A percentile compares a stretch with the other conserved stretches of the same genome.
phyloP scores from a whole-genome alignment of 2,888 invertebrate species.

The Heterodera filipjevi region DNA sequence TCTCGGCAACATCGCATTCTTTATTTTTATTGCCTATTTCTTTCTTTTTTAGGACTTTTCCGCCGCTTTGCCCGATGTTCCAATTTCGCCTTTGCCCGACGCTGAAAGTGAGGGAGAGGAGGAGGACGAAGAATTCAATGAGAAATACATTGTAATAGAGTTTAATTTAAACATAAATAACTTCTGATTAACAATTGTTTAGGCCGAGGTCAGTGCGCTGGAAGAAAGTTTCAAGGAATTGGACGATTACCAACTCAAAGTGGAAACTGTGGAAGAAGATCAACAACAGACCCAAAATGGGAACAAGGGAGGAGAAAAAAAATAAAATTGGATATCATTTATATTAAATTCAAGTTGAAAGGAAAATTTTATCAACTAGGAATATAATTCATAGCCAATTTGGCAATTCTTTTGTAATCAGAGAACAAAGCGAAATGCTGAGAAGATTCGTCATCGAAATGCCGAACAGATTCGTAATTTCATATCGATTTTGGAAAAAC shows the following conservation, averaged over 20 bases:
- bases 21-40: background rate
- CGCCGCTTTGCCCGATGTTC: background rate
- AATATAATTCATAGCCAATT: no score
- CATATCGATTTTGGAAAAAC: no score
- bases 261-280: background rate
- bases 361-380: no score
- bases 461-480: no score
- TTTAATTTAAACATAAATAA: background rate
- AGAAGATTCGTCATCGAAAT: no score
- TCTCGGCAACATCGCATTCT: background rate
- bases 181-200: background rate
- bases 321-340: background rate
- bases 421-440: no score
- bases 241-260: conserved; percentile 10
- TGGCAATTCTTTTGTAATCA: no score
- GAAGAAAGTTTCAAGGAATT: conserved; percentile 16
- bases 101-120: background rate
- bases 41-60: background rate
- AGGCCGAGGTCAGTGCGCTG: conserved; percentile 5
- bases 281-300: background rate
- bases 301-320: background rate
- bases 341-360: no score
- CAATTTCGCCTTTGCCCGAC: background rate
- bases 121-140: background rate
- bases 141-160: background rate